phyloP scores from a whole-genome alignment of 2,797 vertebrate species.

The Florisuga fusca region DNA sequence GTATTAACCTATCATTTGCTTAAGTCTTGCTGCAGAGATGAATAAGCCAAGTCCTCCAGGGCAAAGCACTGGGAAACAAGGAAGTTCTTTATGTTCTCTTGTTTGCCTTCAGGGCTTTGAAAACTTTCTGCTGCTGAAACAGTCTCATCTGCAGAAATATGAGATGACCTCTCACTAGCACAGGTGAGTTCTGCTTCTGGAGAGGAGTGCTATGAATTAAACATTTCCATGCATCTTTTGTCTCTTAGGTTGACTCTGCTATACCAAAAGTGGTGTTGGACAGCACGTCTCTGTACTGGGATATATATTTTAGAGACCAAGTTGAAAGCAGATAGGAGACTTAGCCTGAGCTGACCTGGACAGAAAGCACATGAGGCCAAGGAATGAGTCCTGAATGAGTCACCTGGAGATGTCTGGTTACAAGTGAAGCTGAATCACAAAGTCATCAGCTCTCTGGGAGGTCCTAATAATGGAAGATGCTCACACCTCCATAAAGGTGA shows the following conservation, averaged over 20 bases:
- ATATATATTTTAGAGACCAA: not conserved
- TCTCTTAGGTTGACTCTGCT: not conserved
- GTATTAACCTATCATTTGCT: not conserved
- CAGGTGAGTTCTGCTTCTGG: not conserved
- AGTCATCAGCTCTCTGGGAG: not conserved
- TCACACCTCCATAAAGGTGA: not conserved
- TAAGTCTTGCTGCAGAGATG: not conserved
- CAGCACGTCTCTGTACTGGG: not conserved
- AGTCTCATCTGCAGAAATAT: not conserved
- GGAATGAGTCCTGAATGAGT: not conserved
- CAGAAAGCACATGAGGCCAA: not conserved
- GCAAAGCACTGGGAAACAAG: not conserved
- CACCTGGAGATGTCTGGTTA: not conserved
- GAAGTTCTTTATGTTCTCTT: not conserved
- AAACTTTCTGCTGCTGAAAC: not conserved
- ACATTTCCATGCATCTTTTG: not conserved
- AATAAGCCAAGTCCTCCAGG: not conserved
- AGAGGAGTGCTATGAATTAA: not conserved
- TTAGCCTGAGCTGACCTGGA: not conserved
- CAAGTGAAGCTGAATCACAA: not conserved
- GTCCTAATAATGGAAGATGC: not conserved
- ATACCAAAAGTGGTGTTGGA: not conserved
- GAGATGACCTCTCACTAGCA: not conserved
- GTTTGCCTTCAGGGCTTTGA: not conserved
- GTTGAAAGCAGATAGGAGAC: not conserved